Conservation (phyloP, 2,113 vertebrate genomes). For the Pseudorhombus dupliciocellatus region DNA sequence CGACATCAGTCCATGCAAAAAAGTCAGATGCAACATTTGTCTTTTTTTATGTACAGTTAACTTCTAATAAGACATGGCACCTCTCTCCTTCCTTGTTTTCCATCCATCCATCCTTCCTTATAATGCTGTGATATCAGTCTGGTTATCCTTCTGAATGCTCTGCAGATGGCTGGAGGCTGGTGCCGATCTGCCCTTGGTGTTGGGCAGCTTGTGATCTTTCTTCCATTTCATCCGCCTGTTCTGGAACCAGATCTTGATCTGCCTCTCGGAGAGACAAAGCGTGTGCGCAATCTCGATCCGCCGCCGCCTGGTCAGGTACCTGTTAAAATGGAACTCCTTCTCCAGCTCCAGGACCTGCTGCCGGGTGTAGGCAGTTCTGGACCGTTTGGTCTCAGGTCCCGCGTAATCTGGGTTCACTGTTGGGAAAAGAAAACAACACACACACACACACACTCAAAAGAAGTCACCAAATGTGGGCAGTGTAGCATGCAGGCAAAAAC, state of each 20-base stretch:
- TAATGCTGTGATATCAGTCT: constrained; percentile 97
- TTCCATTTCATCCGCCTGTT: constrained; percentile 99
- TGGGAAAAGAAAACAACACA: constrained; percentile 62
- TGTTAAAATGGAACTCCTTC: constrained; percentile 99
- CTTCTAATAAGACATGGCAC: constrained; percentile 56
- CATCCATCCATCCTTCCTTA: constrained; percentile 68
- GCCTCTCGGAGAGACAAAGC: constrained; percentile 96
- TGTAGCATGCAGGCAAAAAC: constrained; percentile 40
- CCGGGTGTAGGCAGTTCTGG: constrained; percentile 96
- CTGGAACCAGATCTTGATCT: constrained; percentile 99
- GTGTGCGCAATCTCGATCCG: constrained; percentile 98
- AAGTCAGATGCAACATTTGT: constrained; percentile 84
- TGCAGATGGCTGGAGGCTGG: constrained; percentile 89
- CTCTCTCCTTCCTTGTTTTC: constrained; percentile 41
- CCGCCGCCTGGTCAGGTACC: constrained; percentile 97
- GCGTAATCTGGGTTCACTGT: constrained; percentile 97
- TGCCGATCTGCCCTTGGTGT: constrained; percentile 96
- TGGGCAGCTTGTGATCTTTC: constrained; percentile 99
- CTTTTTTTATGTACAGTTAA: constrained; percentile 83
- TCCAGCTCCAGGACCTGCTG: constrained; percentile 99
- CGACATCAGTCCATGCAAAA: constrained; percentile 83
- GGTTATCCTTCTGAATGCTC: constrained; percentile 91
- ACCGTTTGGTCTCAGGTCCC: constrained; percentile 95
- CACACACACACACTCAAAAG: constrained; percentile 27
- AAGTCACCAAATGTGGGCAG: constrained; percentile 67